These are phyloP conservation scores for Camponotus pennsylvanicus DNA, from an alignment of 1,140 invertebrate species.

Conservation along the genomic window DNA sequence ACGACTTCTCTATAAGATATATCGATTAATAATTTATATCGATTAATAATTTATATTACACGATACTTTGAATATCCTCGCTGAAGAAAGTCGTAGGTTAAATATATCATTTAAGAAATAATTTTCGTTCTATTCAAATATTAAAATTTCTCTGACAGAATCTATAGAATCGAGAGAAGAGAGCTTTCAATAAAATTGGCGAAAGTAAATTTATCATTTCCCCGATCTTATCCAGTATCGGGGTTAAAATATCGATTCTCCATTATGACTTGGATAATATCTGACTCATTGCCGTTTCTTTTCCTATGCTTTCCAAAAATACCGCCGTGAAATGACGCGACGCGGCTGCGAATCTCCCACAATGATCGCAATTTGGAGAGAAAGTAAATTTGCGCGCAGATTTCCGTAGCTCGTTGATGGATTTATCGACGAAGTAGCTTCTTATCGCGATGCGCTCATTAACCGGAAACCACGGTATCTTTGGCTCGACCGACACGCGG, in stretches of 20 bases:
- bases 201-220: not conserved
- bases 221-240: not conserved
- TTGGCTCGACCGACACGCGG: slow-evolving; percentile 68
- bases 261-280: not conserved
- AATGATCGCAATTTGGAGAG: not conserved
- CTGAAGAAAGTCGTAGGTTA: not conserved
- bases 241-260: not conserved
- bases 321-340: not conserved
- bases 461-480: slow-evolving; percentile 83
- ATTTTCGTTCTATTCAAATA: not conserved
- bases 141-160: not conserved
- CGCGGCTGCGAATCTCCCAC: not conserved
- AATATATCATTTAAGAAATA: not conserved
- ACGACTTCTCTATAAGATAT: too few species aligned
- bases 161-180: not conserved
- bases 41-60: not conserved
- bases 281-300: not conserved
- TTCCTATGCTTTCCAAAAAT: not conserved
- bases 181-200: not conserved
- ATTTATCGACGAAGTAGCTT: slow-evolving; percentile 57
- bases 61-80: not conserved
- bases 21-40: not conserved
- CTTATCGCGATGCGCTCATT: slow-evolving; percentile 80
- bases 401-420: slow-evolving; percentile 19
- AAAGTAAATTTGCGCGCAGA: not conserved